A percentile compares a stretch with the other conserved stretches of the same genome.
Evolutionary conservation across 2,113 vertebrate genomes (phyloP).

Genomic region (Pelecanoides urinatrix): DNA sequence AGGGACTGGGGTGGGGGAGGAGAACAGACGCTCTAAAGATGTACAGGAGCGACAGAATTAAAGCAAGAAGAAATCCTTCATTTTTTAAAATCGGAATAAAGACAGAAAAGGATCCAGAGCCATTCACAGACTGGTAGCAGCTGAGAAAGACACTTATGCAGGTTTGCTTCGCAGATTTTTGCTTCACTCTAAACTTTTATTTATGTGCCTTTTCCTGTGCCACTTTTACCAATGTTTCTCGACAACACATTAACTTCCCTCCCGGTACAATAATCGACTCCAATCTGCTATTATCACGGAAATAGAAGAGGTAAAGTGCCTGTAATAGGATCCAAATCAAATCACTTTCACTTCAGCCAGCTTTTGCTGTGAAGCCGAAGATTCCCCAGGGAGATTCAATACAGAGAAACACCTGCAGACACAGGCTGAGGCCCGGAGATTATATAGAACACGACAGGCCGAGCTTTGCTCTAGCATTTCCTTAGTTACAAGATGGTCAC

Average conservation of each 20-base stretch:
- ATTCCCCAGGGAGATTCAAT: conserved; percentile 82
- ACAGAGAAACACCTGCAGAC: conserved; percentile 85
- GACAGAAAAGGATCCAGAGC: not conserved
- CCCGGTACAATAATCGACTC: conserved; percentile 85
- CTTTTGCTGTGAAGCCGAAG: conserved; percentile 80
- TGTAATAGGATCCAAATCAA: conserved; percentile 89
- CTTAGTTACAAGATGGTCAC: conserved; percentile 68
- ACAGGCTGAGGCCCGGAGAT: conserved; percentile 72
- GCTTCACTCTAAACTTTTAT: conserved; percentile 71
- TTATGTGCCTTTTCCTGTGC: conserved; percentile 68
- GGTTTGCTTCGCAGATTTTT: conserved; percentile 48
- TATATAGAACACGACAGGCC: conserved; percentile 82
- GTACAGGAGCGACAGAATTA: not conserved
- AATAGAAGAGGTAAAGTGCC: conserved; percentile 86
- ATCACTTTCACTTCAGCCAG: conserved; percentile 85
- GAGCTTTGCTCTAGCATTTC: conserved; percentile 66
- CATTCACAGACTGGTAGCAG: not conserved
- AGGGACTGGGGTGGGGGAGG: not conserved
- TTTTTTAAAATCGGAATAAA: not conserved
- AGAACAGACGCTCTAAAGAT: not conserved
- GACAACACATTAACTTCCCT: conserved; percentile 86
- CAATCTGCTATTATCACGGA: conserved; percentile 88
- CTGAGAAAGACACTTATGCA: not conserved
- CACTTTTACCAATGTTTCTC: conserved; percentile 79
- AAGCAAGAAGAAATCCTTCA: not conserved